These are phyloP conservation scores for Drosophila sproati DNA, from an alignment of 1,140 invertebrate genomes.

Conservation along the genomic window DNA sequence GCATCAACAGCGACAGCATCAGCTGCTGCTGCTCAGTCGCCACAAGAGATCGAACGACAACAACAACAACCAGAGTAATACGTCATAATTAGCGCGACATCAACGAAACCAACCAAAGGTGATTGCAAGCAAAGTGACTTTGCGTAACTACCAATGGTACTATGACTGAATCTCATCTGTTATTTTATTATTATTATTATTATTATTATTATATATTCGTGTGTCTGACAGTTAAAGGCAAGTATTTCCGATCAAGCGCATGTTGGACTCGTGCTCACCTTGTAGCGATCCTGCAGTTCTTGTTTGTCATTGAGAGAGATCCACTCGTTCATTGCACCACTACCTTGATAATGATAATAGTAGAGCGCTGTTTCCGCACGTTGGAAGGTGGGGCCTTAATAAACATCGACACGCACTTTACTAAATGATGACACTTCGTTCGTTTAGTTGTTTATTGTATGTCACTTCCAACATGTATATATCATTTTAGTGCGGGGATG, in stretches of 20 bases:
- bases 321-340: slow-evolving; percentile 63
- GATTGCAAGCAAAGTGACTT: slow-evolving; percentile 29
- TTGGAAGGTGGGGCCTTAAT: slow-evolving; percentile 26
- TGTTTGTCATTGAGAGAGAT: slow-evolving; percentile 32
- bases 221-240: slow-evolving; percentile 29
- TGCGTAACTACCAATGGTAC: slow-evolving; percentile 22
- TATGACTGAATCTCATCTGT: too few species aligned
- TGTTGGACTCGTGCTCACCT: slow-evolving; percentile 42
- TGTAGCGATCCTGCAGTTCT: slow-evolving; percentile 33
- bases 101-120: slow-evolving; percentile 35
- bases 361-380: slow-evolving; percentile 33
- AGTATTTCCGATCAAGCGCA: slow-evolving; percentile 30
- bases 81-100: slow-evolving; percentile 38
- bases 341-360: slow-evolving; percentile 53
- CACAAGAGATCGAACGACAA: slow-evolving; percentile 31
- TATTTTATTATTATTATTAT: too few species aligned
- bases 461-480: background rate
- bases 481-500: background rate
- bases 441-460: background rate
- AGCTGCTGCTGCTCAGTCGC: slow-evolving; percentile 27
- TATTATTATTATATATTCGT: slow-evolving; percentile 12
- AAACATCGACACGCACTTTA: slow-evolving; percentile 2
- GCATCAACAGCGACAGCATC: slow-evolving; percentile 24
- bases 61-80: slow-evolving; percentile 40
- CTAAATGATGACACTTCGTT: slow-evolving; percentile 6